A percentile compares a stretch with the other conserved stretches of the same genome.
These are phyloP conservation scores for Heterodera filipjevi DNA, from an alignment of 2,888 invertebrate genomes.

Conservation along the genomic window DNA sequence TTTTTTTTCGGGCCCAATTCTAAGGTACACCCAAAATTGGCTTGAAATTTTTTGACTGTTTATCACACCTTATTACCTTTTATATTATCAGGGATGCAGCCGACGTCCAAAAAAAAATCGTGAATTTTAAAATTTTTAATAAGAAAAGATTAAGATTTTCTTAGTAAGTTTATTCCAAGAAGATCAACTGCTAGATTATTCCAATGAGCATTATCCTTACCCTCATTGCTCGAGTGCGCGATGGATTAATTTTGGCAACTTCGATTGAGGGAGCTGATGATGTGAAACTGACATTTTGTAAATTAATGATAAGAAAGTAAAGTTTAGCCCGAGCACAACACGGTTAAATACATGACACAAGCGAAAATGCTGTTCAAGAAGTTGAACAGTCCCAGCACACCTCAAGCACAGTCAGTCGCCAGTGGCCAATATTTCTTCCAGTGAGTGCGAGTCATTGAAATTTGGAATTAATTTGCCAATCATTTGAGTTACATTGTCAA, in stretches of 20 bases:
- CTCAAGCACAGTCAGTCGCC: slow-evolving; percentile 89
- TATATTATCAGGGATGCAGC: too few species aligned
- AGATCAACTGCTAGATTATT: neutral
- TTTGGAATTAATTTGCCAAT: neutral
- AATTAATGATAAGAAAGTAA: neutral
- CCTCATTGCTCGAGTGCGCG: slow-evolving; percentile 92
- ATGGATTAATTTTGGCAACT: slow-evolving; percentile 91
- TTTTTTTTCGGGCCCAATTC: too few species aligned
- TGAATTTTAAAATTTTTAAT: too few species aligned
- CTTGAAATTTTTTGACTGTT: too few species aligned
- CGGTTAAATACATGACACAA: slow-evolving; percentile 97
- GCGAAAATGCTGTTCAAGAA: slow-evolving; percentile 97
- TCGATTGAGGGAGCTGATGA: slow-evolving; percentile 98
- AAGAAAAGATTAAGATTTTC: too few species aligned
- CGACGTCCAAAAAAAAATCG: too few species aligned
- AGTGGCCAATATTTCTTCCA: slow-evolving; percentile 95
- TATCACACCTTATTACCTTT: too few species aligned
- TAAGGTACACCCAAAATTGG: too few species aligned
- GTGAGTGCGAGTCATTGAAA: slow-evolving; percentile 73
- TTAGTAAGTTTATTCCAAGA: neutral
- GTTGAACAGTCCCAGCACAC: slow-evolving; percentile 82
- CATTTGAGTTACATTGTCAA: slow-evolving; percentile 57
- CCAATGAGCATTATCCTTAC: slow-evolving; percentile 72
- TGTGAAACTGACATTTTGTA: too few species aligned
- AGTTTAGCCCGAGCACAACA: slow-evolving; percentile 83